Evolutionary conservation across 2,113 vertebrate species (phyloP), one percentile per base, ranked within the genome.

Genomic region (Pygoscelis antarcticus): DNA sequence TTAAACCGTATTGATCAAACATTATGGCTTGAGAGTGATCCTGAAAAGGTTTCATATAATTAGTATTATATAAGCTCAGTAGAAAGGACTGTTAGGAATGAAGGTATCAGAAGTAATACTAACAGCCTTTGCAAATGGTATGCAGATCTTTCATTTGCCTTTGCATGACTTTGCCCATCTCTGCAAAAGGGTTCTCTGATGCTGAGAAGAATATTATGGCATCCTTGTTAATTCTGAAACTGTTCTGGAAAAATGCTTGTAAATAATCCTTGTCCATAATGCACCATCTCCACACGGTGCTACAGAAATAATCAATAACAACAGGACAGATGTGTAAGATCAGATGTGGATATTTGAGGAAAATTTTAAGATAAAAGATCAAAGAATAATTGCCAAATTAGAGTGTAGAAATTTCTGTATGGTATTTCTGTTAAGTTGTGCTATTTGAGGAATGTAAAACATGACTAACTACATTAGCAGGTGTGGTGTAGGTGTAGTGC

Each of bases 1-100:
- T 96, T 94, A 96, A 95, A 96, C 40, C 3, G 17, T 96, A 91
- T 97, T 96, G 90, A 97, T 97, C 84, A 94, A 96, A 96, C 88
- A 96, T 87, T 96, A 87, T 72, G 34, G 76, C 68, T 95, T 87
- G 91, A 96, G 66, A 81, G 70, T 90, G 79, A 61, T 97, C 94
- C 89, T 82, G 58, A 85, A 93, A 96, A 96, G 72, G 60, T 70
- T 96, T 95, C 87, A 81, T 64, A 66, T 86, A 96, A 97, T 97
- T 94, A 89, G 52, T 76, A 85, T 75, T 95, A 83, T 94, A 91
- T 87, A 96, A 96, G 66, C 86, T 93, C 49, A 46, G 49, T 77
- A 85, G 90, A 87, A 91, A 92, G 77, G 62, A 84, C 75, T 82
- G 74, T 72, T 83, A 96, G 72, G 81, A 96, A 44, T 36, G 80